A percentile compares a stretch with the other conserved stretches of the same genome.
Conservation (phyloP, 2,113 vertebrate genomes). For the Raja brachyura region DNA sequence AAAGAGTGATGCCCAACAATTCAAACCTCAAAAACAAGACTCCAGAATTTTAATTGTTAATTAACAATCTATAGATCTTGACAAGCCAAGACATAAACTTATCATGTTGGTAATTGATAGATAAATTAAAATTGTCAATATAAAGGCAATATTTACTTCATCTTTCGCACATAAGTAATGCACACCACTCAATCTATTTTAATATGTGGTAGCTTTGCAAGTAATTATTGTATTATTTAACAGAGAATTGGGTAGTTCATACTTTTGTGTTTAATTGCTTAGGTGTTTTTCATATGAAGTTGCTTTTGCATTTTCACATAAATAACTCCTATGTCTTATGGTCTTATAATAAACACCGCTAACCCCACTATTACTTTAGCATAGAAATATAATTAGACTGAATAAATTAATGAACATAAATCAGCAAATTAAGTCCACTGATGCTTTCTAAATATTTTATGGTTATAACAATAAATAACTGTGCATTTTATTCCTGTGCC, state of each 20-base stretch:
- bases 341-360: too few relatives aligned
- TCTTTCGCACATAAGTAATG: background rate
- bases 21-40: background rate
- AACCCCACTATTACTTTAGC: background rate
- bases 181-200: background rate
- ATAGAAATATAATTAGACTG: background rate
- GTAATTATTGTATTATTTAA: background rate
- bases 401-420: too few relatives aligned
- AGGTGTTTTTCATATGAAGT: background rate
- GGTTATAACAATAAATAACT: background rate
- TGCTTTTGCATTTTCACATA: background rate
- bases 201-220: background rate
- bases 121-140: background rate
- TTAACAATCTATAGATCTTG: background rate
- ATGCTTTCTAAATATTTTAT: background rate
- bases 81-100: background rate
- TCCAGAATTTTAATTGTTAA: background rate
- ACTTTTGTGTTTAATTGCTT: background rate
- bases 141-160: background rate
- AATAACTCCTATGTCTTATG: background rate
- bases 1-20: background rate
- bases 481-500: background rate
- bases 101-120: background rate
- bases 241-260: background rate
- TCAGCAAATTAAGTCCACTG: background rate